Percentiles rank a stretch among this genome's conserved stretches.
These are phyloP conservation scores for Leptinotarsa tumamoca DNA, from an alignment of 2,888 invertebrate species.

Conservation along the genomic window DNA sequence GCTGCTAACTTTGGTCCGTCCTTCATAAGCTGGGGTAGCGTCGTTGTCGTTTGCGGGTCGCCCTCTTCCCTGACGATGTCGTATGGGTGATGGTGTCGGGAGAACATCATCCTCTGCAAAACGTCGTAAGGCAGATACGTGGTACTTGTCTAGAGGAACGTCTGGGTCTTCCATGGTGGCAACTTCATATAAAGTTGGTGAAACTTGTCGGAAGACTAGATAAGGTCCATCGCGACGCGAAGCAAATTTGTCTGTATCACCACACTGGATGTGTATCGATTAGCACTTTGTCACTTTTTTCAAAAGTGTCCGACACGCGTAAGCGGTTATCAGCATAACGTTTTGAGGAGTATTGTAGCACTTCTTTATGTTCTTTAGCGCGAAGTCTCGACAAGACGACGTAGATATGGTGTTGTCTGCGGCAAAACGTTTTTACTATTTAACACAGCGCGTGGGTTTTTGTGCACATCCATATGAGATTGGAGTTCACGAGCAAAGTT, in stretches of 20 bases:
- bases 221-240: constrained; percentile 26
- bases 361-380: constrained; percentile 30
- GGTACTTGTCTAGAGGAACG: constrained; percentile 19
- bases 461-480: constrained; percentile 40
- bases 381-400: not conserved
- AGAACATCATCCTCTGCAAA: too few relatives aligned
- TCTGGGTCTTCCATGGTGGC: not conserved
- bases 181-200: constrained; percentile 22
- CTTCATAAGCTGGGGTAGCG: too few relatives aligned
- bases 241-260: not conserved
- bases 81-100: too few relatives aligned
- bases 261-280: constrained; percentile 24
- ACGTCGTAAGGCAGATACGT: not conserved
- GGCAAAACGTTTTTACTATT: constrained; percentile 33
- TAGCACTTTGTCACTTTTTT: constrained; percentile 34
- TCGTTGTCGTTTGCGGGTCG: too few relatives aligned
- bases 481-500: constrained; percentile 48
- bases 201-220: not conserved
- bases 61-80: too few relatives aligned
- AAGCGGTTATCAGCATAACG: constrained; percentile 34
- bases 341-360: constrained; percentile 31
- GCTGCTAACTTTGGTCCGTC: too few relatives aligned
- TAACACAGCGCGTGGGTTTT: constrained; percentile 34
- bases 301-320: constrained; percentile 34
- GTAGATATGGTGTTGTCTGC: constrained; percentile 31